These are phyloP conservation scores for Limnephilus marmoratus DNA, from an alignment of 2,888 invertebrate species.

Conservation along the genomic window DNA sequence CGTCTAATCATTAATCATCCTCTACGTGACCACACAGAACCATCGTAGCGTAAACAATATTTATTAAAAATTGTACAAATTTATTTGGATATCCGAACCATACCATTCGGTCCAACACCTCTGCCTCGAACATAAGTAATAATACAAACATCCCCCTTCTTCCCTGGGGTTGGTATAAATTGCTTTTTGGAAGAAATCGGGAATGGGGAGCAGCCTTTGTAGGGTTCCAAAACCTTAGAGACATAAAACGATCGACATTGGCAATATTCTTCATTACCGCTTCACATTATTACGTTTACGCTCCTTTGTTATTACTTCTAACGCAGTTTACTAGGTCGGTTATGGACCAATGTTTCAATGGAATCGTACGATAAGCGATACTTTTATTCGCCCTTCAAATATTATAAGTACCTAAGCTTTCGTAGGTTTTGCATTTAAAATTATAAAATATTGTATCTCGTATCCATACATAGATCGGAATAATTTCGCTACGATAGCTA, in stretches of 20 bases:
- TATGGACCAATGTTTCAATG: neutral
- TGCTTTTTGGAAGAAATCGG: constrained; percentile 57
- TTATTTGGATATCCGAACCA: neutral
- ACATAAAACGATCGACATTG: constrained; percentile 44
- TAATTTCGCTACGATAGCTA: too few relatives aligned
- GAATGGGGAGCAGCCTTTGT: constrained; percentile 31
- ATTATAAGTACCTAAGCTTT: neutral
- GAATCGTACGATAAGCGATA: neutral
- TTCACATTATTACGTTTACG: constrained; percentile 32
- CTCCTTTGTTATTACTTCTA: constrained; percentile 33
- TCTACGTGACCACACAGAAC: too few relatives aligned
- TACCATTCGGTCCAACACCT: constrained; percentile 10
- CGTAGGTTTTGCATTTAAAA: neutral
- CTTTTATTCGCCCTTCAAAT: neutral
- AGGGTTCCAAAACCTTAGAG: constrained; percentile 38
- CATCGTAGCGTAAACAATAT: neutral
- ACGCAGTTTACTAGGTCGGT: neutral
- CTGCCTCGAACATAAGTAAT: constrained; percentile 58
- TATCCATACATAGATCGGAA: too few relatives aligned
- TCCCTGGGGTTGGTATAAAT: constrained; percentile 57
- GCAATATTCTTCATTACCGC: constrained; percentile 47
- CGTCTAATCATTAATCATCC: too few relatives aligned
- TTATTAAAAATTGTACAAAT: neutral
- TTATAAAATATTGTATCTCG: neutral
- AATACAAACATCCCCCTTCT: constrained; percentile 60